Evolutionary conservation across 2,888 invertebrate species (phyloP).

Genomic region (Heteropelma amictum): DNA sequence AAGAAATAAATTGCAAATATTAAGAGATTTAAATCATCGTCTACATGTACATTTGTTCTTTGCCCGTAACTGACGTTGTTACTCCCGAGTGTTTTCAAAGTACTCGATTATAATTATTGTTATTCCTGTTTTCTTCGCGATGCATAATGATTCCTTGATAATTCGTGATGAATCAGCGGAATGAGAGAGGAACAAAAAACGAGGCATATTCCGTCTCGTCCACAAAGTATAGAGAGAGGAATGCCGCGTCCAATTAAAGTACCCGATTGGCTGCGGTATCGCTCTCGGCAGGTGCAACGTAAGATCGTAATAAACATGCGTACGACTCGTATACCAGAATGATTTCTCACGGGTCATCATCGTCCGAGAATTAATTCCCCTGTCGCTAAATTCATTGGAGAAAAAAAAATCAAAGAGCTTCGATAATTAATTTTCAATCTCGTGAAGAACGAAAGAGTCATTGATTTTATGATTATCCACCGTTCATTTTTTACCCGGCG

Average conservation of each 20-base stretch:
- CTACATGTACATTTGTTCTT: no score
- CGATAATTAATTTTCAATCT: slow-evolving; percentile 14
- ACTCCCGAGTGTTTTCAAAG: not conserved
- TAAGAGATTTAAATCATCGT: no score
- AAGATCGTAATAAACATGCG: slow-evolving; percentile 1
- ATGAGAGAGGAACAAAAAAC: not conserved
- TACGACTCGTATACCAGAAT: slow-evolving; percentile 17
- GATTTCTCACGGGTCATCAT: slow-evolving; percentile 5
- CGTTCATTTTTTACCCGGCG: no score
- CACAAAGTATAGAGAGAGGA: slow-evolving; percentile 27
- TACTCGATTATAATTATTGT: not conserved
- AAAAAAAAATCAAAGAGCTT: not conserved
- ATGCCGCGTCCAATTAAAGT: slow-evolving; percentile 51
- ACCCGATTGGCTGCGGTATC: slow-evolving; percentile 25
- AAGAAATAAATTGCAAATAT: no score
- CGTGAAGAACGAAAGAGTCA: no score
- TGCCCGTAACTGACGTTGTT: no score
- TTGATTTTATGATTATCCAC: no score
- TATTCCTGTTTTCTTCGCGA: not conserved
- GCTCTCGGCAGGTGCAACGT: slow-evolving; percentile 46
- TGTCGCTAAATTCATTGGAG: not conserved
- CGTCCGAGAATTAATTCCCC: slow-evolving; percentile 9
- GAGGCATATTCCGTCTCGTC: slow-evolving; percentile 8
- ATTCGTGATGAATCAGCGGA: slow-evolving; percentile 18
- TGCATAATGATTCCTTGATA: not conserved